Percentiles rank a stretch among this genome's conserved stretches.
Conservation (phyloP, 2,888 invertebrate species). For the Eupelmus urozonus region DNA sequence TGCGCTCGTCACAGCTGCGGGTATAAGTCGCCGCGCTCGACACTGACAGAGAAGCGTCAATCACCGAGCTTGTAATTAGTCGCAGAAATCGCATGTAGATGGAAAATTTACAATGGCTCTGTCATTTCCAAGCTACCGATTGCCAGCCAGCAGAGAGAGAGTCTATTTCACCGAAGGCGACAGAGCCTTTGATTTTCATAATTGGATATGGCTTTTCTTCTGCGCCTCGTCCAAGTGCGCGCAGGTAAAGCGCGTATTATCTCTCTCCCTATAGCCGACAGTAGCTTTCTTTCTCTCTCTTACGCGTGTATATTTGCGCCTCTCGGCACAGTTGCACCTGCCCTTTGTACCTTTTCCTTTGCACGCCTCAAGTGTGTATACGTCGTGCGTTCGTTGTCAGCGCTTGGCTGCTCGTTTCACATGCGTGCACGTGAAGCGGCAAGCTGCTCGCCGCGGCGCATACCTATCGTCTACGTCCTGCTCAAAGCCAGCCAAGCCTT, state of each 20-base stretch:
- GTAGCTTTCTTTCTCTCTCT: not conserved
- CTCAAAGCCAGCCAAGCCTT: slow-evolving; percentile 10
- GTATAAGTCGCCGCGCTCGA: not conserved
- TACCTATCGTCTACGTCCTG: slow-evolving; percentile 29
- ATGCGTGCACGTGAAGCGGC: slow-evolving; percentile 39
- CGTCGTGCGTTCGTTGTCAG: not conserved
- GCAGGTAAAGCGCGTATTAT: not conserved
- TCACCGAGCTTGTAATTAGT: slow-evolving; percentile 43
- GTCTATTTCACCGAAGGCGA: slow-evolving; percentile 69
- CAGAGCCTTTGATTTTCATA: slow-evolving; percentile 76
- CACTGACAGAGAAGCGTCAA: slow-evolving; percentile 15
- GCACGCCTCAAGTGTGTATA: not conserved
- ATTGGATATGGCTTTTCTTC: slow-evolving; percentile 70
- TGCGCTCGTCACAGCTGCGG: not conserved
- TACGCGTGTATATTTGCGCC: slow-evolving; percentile 57
- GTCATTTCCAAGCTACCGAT: slow-evolving; percentile 48
- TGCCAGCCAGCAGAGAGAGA: slow-evolving; percentile 41
- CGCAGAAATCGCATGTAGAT: slow-evolving; percentile 49
- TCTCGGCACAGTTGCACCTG: slow-evolving; percentile 73
- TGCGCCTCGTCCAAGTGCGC: not conserved
- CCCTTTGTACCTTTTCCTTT: slow-evolving; percentile 68
- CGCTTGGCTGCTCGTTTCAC: slow-evolving; percentile 30
- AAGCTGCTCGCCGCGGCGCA: slow-evolving; percentile 63
- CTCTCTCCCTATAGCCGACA: not conserved
- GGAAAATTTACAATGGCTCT: slow-evolving; percentile 52